These are phyloP conservation scores for Aurelia coerulea DNA, from an alignment of 30 jellyfish, hydroid and myxozoan genomes.

Conservation along the genomic window DNA sequence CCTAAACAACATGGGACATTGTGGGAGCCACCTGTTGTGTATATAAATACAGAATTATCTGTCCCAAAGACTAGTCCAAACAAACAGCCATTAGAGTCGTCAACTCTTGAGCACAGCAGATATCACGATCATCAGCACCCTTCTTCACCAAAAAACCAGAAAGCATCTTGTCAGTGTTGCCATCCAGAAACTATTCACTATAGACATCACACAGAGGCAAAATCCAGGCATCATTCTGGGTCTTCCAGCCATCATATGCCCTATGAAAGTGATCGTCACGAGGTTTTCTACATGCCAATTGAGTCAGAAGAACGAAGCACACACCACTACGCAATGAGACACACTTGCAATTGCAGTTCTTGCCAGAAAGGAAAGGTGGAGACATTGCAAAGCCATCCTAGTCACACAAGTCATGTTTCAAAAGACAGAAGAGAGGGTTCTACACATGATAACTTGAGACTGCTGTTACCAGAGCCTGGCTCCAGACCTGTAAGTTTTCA, in stretches of 20 bases:
- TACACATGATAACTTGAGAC: conserved; percentile 41
- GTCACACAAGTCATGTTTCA: conserved; percentile 7
- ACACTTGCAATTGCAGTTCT: conserved; percentile 61
- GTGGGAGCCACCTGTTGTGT: conserved; percentile 85
- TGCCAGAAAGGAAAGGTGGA: conserved; percentile 72
- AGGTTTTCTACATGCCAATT: conserved; percentile 58
- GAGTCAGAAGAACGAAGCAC: conserved; percentile 50
- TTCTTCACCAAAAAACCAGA: conserved; percentile 58
- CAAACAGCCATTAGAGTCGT: conserved; percentile 13
- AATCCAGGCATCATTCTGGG: conserved; percentile 43
- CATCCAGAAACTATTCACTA: conserved; percentile 53
- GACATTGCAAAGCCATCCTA: conserved; percentile 11
- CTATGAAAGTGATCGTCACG: conserved; percentile 63
- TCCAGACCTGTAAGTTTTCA: conserved; percentile 46
- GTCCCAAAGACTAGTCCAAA: conserved; percentile 44
- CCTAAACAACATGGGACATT: conserved; percentile 82
- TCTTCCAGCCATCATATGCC: conserved; percentile 38
- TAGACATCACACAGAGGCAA: conserved; percentile 26
- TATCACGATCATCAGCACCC: conserved; percentile 44
- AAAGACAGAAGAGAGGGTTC: conserved; percentile 21
- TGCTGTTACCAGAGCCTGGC: conserved; percentile 58
- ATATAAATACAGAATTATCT: conserved; percentile 52
- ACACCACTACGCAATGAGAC: conserved; percentile 56
- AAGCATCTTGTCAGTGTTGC: conserved; percentile 54
- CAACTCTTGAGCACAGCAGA: conserved; percentile 35